Conservation (phyloP, 2,888 invertebrate genomes). For the Eupithecia subumbrata region DNA sequence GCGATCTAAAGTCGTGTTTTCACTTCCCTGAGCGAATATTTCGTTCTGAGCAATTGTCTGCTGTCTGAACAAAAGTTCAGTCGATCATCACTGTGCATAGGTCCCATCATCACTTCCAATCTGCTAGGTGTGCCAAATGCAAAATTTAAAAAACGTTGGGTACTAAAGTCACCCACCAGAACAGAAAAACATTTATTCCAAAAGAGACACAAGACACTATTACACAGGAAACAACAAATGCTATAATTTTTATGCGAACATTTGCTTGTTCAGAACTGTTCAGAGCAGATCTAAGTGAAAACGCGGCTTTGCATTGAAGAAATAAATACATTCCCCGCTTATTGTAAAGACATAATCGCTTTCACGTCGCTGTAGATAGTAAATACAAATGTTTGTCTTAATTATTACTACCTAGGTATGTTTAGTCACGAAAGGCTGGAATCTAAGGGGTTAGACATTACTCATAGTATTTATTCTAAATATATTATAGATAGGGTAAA, state of each 20-base stretch:
- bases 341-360: neutral
- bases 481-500: neutral
- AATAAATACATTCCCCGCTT: neutral
- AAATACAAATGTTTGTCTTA: neutral
- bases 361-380: neutral
- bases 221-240: too few relatives aligned
- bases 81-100: neutral
- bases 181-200: too few relatives aligned
- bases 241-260: neutral
- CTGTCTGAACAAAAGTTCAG: neutral
- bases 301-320: neutral
- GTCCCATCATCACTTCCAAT: neutral
- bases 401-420: neutral
- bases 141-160: too few relatives aligned
- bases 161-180: too few relatives aligned
- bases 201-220: too few relatives aligned
- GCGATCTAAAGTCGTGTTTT: neutral
- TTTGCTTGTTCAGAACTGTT: neutral
- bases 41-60: neutral
- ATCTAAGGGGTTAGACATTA: neutral
- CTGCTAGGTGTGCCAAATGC: neutral
- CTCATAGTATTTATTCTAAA: constrained; percentile 6
- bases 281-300: neutral
- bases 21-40: neutral
- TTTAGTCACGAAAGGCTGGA: constrained; percentile 5